These are phyloP conservation scores for Lasioglossum figueresi DNA, from an alignment of 2,888 invertebrate genomes.

Conservation along the genomic window DNA sequence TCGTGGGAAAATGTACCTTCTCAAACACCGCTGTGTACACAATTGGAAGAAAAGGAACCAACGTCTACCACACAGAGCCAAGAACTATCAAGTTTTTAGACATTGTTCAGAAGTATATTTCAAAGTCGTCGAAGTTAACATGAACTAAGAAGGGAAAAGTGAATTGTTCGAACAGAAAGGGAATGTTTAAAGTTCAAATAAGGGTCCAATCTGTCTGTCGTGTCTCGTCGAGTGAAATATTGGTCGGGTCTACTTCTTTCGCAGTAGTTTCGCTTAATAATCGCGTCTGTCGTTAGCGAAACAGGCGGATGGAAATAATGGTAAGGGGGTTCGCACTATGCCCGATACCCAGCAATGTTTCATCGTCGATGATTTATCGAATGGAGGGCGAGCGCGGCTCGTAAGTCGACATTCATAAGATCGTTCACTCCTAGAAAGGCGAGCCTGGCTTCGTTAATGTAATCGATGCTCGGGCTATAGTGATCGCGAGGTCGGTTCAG, in stretches of 20 bases:
- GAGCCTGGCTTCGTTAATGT: slow-evolving; percentile 22
- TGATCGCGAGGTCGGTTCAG: neutral
- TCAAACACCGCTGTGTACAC: neutral
- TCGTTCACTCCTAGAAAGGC: neutral
- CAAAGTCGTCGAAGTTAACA: too few species aligned
- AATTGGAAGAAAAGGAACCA: neutral
- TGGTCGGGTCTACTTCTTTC: neutral
- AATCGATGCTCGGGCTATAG: slow-evolving; percentile 18
- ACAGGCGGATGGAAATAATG: neutral
- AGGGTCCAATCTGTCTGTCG: neutral
- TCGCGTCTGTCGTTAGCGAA: neutral
- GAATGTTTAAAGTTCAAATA: neutral
- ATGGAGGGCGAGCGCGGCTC: neutral
- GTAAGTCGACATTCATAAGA: neutral
- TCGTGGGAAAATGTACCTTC: neutral
- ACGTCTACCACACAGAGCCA: neutral
- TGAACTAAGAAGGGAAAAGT: too few species aligned
- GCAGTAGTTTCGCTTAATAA: neutral
- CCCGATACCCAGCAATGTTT: slow-evolving; percentile 23
- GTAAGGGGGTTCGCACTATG: neutral
- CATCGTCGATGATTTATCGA: neutral
- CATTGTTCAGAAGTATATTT: too few species aligned
- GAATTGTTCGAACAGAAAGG: neutral
- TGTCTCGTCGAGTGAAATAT: neutral
- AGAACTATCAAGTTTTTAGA: too few species aligned